phyloP scores from a whole-genome alignment of 2,113 vertebrate genomes.

The Piaya cayana region DNA sequence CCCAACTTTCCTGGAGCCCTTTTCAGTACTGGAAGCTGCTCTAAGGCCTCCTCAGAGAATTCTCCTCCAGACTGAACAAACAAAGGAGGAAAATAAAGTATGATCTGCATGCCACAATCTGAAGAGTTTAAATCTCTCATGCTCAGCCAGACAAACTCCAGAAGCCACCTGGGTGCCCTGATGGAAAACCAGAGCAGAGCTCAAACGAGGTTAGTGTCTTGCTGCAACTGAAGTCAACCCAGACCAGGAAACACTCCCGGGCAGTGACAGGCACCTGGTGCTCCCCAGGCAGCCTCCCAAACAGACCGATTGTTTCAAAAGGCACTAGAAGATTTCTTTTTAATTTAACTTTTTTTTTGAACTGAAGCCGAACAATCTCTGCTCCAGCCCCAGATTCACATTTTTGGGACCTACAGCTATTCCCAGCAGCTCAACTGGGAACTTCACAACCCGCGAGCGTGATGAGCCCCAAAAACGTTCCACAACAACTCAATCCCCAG shows the following conservation, averaged over 20 bases:
- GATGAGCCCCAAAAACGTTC: neutral
- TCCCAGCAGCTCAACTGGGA: neutral
- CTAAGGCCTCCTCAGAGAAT: no score
- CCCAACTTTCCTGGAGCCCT: no score
- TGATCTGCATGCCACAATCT: neutral
- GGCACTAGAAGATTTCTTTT: neutral
- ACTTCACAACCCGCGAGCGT: neutral
- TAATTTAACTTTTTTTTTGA: neutral
- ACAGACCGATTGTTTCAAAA: neutral
- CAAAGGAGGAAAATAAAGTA: neutral
- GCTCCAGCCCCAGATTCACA: neutral
- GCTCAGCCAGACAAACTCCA: constrained; percentile 13
- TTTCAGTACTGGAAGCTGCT: no score
- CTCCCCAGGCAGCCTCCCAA: neutral
- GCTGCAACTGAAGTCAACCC: neutral
- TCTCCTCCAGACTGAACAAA: neutral
- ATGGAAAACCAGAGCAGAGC: constrained; percentile 4
- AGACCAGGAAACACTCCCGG: neutral
- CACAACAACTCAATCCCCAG: neutral
- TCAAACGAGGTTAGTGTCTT: neutral
- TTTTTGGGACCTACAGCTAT: rapidly evolving
- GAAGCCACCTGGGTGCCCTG: neutral
- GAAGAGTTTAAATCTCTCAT: neutral
- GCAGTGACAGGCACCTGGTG: neutral
- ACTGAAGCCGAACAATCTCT: neutral